Base-by-base conservation (phyloP, 1,140 invertebrate genomes). In the Myzus persicae region DNA sequence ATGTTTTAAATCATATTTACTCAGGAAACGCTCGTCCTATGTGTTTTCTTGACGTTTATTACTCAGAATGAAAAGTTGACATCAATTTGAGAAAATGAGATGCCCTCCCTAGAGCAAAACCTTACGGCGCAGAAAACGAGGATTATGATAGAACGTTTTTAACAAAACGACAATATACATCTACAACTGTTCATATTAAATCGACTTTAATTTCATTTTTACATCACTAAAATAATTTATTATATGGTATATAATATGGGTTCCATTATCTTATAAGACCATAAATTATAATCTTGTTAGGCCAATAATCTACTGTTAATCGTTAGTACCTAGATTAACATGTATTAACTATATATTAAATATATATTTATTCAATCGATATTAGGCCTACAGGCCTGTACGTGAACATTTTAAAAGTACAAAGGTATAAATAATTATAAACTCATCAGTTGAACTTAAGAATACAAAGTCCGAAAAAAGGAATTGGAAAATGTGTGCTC, bases 11-110 rank as follows among this genome's bases (percentile, higher is more conserved):
- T n/a, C n/a, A 82, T 76, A 91, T 76, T 91, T 92, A 82, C 44
- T 38, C 42, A 36, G 44, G 26, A 84, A 92, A 81, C 22, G n/a
- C 48, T 82, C 26, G 59, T 76, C 44, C 44, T 20, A 92, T 81
- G 91, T 48, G 44, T 92, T 92, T 92, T 81, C n/a, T 51, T 48
- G 91, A 92, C 91, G 44, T 92, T 92, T 92, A 92, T 92, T 92
- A 81, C 76, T 11, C 76, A 38, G 9, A 44, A 84, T 92, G 91
- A 92, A 82, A 92, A 82, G 91, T 92, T 46, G 91, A 82, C 91
- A 92, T 40, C 42, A 46, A 44, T 91, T 91, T 76, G 40, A 46
- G 40, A 48, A 81, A 92, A 92, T 81, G n/a, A 81, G 46, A 84
- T 36, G 24, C 91, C 67, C 42, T 82, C 11, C 20, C 38, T 82